Conservation (phyloP, 2,797 vertebrate genomes). For the Pagetopsis macropterus region DNA sequence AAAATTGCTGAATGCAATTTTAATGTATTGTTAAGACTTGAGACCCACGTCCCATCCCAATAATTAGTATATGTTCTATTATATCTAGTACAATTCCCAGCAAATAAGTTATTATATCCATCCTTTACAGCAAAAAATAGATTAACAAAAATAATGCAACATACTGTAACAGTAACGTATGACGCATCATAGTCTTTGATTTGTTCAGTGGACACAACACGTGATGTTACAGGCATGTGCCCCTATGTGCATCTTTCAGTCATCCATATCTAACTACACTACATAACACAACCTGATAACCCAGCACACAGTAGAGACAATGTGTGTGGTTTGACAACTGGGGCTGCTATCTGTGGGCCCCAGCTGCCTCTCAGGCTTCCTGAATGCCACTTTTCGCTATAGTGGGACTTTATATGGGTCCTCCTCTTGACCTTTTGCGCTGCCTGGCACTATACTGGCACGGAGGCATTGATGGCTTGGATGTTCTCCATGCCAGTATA, state of each 20-base stretch:
- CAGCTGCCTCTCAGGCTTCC: conserved; percentile 15
- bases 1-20: conserved; percentile 80
- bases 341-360: conserved; percentile 8
- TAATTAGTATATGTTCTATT: conserved; percentile 72
- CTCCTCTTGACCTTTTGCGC: conserved; percentile 75
- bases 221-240: conserved; percentile 64
- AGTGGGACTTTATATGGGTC: conserved; percentile 81
- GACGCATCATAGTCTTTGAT: conserved; percentile 66
- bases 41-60: conserved; percentile 75
- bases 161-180: conserved; percentile 67
- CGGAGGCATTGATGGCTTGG: conserved; percentile 85
- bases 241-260: conserved; percentile 81
- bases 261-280: conserved; percentile 64
- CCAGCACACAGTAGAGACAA: conserved; percentile 37
- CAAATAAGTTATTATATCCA: conserved; percentile 78
- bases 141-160: conserved; percentile 77
- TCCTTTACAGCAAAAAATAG: conserved; percentile 80
- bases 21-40: conserved; percentile 85
- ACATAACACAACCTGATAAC: conserved; percentile 39
- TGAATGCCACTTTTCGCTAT: conserved; percentile 86
- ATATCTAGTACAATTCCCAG: conserved; percentile 78
- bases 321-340: conserved; percentile 31
- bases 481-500: conserved; percentile 86
- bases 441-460: conserved; percentile 83
- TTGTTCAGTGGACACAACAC: conserved; percentile 68